These are phyloP conservation scores for Ochropacha duplaris DNA, from an alignment of 2,888 invertebrate genomes.

Conservation along the genomic window DNA sequence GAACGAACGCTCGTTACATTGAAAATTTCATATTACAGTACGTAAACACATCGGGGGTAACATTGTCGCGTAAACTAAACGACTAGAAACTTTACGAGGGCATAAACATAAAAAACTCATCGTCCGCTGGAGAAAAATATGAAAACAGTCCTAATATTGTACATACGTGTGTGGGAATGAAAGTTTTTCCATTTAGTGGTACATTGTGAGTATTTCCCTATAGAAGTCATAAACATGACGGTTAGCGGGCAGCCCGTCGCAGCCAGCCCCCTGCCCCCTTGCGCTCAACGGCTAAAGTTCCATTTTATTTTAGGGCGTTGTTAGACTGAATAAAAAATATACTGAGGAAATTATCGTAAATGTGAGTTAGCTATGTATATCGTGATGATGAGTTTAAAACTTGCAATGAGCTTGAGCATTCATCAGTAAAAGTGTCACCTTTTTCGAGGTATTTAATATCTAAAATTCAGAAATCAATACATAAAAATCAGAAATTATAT, in stretches of 20 bases:
- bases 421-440: too few relatives aligned
- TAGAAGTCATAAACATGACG: constrained; percentile 78
- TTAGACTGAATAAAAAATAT: background rate
- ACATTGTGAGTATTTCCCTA: constrained; percentile 77
- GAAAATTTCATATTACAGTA: constrained; percentile 64
- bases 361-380: too few relatives aligned
- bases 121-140: constrained; percentile 64
- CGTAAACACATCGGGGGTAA: constrained; percentile 65
- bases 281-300: constrained; percentile 19
- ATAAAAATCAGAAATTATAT: too few relatives aligned
- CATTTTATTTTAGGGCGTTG: constrained; percentile 55
- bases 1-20: constrained; percentile 48
- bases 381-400: too few relatives aligned
- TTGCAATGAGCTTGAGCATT: too few relatives aligned
- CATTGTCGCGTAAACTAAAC: constrained; percentile 73
- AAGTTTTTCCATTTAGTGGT: constrained; percentile 77
- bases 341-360: background rate
- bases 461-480: too few relatives aligned
- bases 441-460: too few relatives aligned
- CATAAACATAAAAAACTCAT: constrained; percentile 81
- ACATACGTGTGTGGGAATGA: constrained; percentile 66
- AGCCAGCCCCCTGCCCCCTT: constrained; percentile 4
- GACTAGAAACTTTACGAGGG: constrained; percentile 68
- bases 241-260: constrained; percentile 47
- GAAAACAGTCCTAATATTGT: constrained; percentile 71